These are phyloP conservation scores for Orchesellides sinensis DNA, from an alignment of 2,888 invertebrate species.

Conservation along the genomic window DNA sequence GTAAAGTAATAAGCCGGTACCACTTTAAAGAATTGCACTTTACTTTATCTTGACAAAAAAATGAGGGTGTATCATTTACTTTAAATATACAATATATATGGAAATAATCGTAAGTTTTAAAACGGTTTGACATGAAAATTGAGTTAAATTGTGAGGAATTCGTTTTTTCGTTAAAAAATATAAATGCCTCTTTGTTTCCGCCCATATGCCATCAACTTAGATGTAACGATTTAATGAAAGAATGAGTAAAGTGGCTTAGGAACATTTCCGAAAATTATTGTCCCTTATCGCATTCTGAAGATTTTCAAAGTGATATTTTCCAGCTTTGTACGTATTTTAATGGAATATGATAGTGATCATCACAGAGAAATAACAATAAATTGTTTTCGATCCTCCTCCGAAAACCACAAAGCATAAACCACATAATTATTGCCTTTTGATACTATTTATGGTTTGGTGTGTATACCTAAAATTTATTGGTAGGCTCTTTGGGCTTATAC, in stretches of 20 bases:
- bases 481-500: too few species aligned
- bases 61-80: too few species aligned
- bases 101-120: too few species aligned
- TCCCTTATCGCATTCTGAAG: background rate
- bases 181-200: constrained; percentile 29
- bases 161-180: constrained; percentile 7
- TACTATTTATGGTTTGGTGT: too few species aligned
- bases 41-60: too few species aligned
- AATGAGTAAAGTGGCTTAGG: background rate
- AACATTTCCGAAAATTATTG: background rate
- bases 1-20: too few species aligned
- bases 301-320: constrained; percentile 13
- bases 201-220: constrained; percentile 35
- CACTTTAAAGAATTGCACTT: too few species aligned
- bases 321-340: constrained; percentile 1
- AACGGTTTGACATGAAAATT: background rate
- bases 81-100: too few species aligned
- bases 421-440: constrained; percentile 50
- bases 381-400: constrained; percentile 47
- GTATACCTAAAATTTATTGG: constrained; percentile 16
- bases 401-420: constrained; percentile 51
- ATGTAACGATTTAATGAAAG: background rate
- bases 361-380: constrained; percentile 10
- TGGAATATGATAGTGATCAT: constrained; percentile 17
- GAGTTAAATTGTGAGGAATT: background rate